Conservation (phyloP, 2,888 invertebrate species). For the Fragum whitleyi region DNA sequence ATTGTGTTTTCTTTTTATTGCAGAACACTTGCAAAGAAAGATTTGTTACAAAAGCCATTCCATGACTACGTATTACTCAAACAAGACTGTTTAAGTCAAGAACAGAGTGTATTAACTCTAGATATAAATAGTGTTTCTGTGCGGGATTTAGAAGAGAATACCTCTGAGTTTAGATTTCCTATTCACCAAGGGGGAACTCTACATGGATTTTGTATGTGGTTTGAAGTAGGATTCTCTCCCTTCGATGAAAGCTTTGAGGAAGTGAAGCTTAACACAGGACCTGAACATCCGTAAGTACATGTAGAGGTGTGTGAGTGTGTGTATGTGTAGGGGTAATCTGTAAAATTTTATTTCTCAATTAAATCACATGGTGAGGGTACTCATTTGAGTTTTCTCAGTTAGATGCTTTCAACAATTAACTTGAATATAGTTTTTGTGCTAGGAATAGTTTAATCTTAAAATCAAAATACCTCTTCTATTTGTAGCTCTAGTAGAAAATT, state of each 20-base stretch:
- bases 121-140: constrained; percentile 64
- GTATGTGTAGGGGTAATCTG: background rate
- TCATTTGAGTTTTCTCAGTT: too few species aligned
- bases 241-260: constrained; percentile 43
- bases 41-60: constrained; percentile 66
- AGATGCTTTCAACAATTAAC: too few species aligned
- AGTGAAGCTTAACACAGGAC: constrained; percentile 70
- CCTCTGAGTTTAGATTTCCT: constrained; percentile 59
- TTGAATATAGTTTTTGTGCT: too few species aligned
- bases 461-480: too few species aligned
- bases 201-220: constrained; percentile 77
- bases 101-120: constrained; percentile 53
- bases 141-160: constrained; percentile 66
- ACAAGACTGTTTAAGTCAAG: constrained; percentile 64
- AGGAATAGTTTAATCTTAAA: too few species aligned
- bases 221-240: constrained; percentile 69
- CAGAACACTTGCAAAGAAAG: constrained; percentile 64
- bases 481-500: too few species aligned
- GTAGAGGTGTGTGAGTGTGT: background rate
- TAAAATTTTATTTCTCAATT: background rate
- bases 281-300: constrained; percentile 71
- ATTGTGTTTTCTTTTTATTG: constrained; percentile 28
- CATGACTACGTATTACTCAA: constrained; percentile 63
- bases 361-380: background rate
- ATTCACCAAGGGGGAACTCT: constrained; percentile 57